phyloP scores from a whole-genome alignment of 2,113 vertebrate species.

The Otus sunia region DNA sequence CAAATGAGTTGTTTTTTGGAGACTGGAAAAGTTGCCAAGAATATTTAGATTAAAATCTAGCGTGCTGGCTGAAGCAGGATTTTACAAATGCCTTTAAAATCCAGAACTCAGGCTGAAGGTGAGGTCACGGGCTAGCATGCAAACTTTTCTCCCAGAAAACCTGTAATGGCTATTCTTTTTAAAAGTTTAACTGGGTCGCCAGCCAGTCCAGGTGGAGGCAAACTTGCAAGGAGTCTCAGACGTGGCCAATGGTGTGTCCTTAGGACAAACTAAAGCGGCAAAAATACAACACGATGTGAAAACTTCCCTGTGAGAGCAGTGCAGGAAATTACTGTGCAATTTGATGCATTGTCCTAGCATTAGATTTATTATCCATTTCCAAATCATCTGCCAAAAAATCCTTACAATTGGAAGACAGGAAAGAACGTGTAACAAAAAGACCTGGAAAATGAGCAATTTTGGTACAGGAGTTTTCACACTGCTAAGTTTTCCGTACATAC shows the following conservation, averaged over 20 bases:
- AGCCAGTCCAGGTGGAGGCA: background rate
- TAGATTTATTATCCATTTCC: background rate
- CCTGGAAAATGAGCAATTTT: background rate
- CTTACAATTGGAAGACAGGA: background rate
- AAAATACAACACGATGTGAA: background rate
- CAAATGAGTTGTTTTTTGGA: background rate
- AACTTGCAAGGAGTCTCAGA: background rate
- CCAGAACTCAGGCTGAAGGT: background rate
- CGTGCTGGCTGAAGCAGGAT: rapidly evolving
- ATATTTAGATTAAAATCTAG: background rate
- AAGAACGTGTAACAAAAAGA: background rate
- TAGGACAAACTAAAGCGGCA: background rate
- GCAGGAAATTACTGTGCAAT: background rate
- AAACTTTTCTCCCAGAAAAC: background rate
- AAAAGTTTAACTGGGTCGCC: background rate
- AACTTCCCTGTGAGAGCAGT: background rate
- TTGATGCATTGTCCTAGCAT: background rate
- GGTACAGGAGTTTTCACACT: background rate
- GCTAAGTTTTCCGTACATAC: background rate
- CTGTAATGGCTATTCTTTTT: background rate
- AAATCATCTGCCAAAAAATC: slow-evolving; percentile 3
- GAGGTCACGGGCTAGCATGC: background rate
- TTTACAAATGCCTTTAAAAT: background rate
- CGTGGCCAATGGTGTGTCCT: background rate
- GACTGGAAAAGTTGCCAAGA: background rate